phyloP scores from a whole-genome alignment of 1,140 invertebrate species.

The Belonocnema kinseyi region DNA sequence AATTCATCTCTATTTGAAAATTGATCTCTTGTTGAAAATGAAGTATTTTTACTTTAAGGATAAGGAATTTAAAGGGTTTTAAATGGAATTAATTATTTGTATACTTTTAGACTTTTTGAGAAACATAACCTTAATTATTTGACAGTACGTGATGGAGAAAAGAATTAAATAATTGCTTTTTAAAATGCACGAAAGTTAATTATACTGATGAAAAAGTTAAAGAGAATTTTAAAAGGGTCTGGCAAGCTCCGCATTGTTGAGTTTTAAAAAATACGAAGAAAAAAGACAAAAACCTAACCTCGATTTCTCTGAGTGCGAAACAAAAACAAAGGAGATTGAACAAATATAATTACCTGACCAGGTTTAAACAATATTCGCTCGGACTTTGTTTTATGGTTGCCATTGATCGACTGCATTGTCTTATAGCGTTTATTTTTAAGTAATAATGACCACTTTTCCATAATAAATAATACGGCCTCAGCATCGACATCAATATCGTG shows the following conservation, averaged over 20 bases:
- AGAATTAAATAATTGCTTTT: neutral
- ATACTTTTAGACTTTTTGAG: too few species aligned
- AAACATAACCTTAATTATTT: too few species aligned
- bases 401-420: slow-evolving; percentile 41
- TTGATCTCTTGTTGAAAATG: too few species aligned
- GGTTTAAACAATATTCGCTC: slow-evolving; percentile 77
- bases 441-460: slow-evolving; percentile 8
- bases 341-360: slow-evolving; percentile 75
- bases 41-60: too few species aligned
- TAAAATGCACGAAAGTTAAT: neutral
- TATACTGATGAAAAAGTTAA: neutral
- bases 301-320: neutral
- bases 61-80: too few species aligned
- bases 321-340: slow-evolving; percentile 42
- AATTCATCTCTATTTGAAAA: too few species aligned
- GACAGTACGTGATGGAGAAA: too few species aligned
- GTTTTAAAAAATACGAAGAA: neutral
- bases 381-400: slow-evolving; percentile 59
- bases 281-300: neutral
- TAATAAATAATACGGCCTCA: neutral
- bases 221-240: slow-evolving; percentile 13
- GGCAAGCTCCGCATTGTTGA: neutral
- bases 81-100: too few species aligned
- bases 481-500: neutral
- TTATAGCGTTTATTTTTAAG: neutral